Evolutionary conservation across 2,797 vertebrate genomes (phyloP), one percentile per base, ranked within the genome.

Genomic region (Sorex maritimensis): DNA sequence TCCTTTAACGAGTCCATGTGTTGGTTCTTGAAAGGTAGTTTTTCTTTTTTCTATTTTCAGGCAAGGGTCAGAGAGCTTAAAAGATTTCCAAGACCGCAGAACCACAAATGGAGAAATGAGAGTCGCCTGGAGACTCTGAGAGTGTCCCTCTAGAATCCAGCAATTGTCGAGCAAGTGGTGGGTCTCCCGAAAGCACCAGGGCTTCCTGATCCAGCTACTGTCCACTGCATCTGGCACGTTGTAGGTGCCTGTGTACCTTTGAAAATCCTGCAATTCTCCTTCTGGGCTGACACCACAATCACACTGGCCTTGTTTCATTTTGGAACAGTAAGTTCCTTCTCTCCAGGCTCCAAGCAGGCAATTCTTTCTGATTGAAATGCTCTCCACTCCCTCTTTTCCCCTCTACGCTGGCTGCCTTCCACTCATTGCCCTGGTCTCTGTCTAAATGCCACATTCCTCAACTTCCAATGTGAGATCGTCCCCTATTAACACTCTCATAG

Each of bases 391-490:
- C 34, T 92, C 73, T 74, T 89, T 78, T 34, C 52, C 49, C 74
- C 58, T 93, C 78, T 65, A 3, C 0, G 15, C 69, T 30, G 44
- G 61, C 84, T 95, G 90, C 85, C 55, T 94, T 88, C 73, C 58
- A 23, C 79, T 93, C 74, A 73, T 38, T 78, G 79, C 71, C 96
- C 84, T 69, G 26, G 73, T 89, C 63, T 93, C 73, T 91, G 44
- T 83, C 81, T 77, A 93, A 95, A 84, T 82, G 78, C 67, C 81
- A 90, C 71, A 92, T 91, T 81, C 71, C 71, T 88, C 83, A 94
- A 30, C 80, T 55, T 94, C 73, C 80, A 34, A 11, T 58, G 58
- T 73, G 63, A 96, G 61, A 68, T 55, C 85, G 83, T 96, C 44
- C 34, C 87, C 78, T 85, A 73, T 93, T 94, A 94, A 86, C 52